Evolutionary conservation across 2,888 invertebrate species (phyloP).

Genomic region (Leucophenga montana): DNA sequence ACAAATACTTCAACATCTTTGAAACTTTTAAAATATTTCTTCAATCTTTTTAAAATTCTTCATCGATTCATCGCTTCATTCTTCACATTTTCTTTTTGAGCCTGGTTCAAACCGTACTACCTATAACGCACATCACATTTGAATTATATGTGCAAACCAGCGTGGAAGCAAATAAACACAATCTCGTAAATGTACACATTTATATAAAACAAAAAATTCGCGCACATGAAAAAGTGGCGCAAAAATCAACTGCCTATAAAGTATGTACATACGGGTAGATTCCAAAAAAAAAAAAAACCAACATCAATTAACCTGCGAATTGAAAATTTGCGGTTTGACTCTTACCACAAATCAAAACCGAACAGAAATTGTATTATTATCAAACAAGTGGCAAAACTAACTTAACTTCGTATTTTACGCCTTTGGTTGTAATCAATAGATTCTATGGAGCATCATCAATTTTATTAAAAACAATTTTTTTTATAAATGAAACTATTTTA

Average conservation of each 20-base stretch:
- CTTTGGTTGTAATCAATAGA: constrained; percentile 27
- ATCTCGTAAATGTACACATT: too few relatives aligned
- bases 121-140: too few relatives aligned
- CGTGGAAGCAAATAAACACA: neutral
- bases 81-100: too few relatives aligned
- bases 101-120: too few relatives aligned
- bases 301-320: neutral
- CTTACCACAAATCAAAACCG: neutral
- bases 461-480: too few relatives aligned
- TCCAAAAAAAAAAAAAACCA: constrained; percentile 9
- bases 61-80: too few relatives aligned
- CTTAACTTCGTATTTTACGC: constrained; percentile 23
- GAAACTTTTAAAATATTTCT: too few relatives aligned
- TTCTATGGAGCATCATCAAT: neutral
- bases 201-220: too few relatives aligned
- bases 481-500: too few relatives aligned
- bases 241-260: neutral
- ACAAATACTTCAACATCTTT: too few relatives aligned
- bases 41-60: too few relatives aligned
- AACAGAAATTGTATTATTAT: neutral
- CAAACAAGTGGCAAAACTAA: neutral
- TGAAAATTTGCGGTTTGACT: neutral
- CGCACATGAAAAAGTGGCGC: neutral
- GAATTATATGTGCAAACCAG: neutral
- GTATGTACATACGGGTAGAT: too few relatives aligned